Base-by-base conservation (phyloP, 2,797 vertebrate genomes). In the Knipowitschia caucasica region DNA sequence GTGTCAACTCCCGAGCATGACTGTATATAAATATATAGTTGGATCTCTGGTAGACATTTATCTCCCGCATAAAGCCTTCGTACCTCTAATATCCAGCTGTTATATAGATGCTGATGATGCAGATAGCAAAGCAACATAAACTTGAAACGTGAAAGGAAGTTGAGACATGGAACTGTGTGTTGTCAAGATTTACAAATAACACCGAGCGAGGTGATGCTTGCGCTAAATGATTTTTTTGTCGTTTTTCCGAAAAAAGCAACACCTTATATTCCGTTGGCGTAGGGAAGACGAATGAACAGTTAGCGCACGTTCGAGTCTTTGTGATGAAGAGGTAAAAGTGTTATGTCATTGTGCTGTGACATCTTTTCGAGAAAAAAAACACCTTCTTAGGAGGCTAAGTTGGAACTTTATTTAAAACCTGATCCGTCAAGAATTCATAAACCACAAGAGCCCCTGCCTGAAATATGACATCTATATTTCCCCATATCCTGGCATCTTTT, bases 311-410 rank as follows among this genome's bases (percentile, higher is more conserved):
- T 40, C 20, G 12, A 11, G 39, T 14, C 39, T 42, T 42, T 24
- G 2, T 14, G 39, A 42, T 23, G 12, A 11, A 23, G 21, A 42
- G 5, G 40, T 18, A 39, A 43, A 43, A 43, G 12, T 45, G 25
- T 25, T n/a, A 29, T 11, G 43, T 46, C 44, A 46, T 18, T n/a
- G 15, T 44, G 29, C 40, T 43, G 49, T 44, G 1, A 58, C 34
- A 50, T 23, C 26, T 57, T 57, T 54, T 47, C 31, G 58, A 62
- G 72, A 56, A 29, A 66, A 58, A 49, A 58, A n/a, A n/a, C n/a
- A n/a, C n/a, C 18, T 26, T 72, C 42, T 69, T 44, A 35, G 17
- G 29, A 52, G 59, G 64, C 61, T 64, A 3, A 4, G 18, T 49
- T 29, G 26, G 15, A 2, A 17, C 38, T 39, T 27, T 26, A 46